Base-by-base conservation (phyloP, 2,797 vertebrate species). In the Catostomus latipinnis region DNA sequence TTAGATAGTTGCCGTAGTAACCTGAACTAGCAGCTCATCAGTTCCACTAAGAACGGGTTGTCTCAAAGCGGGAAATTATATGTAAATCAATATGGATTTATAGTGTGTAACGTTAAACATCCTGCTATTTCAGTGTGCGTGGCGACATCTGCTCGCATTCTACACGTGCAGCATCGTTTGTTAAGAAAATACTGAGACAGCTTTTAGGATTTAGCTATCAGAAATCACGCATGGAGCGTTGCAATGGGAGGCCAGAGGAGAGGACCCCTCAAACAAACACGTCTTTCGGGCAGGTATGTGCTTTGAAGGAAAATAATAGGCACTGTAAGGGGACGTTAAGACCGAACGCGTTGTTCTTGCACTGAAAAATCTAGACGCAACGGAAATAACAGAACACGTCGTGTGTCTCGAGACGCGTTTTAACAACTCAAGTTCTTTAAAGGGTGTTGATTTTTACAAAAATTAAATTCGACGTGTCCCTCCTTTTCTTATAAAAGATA, bases 221-320 rank as follows among this genome's bases (percentile, higher is more conserved):
- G 46, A 56, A 8, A 58, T 50, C 10, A 14, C 34, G 16, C 5
- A 85, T 85, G 84, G 75, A 83, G 11, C 13, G 34, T 0, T 46
- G 43, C 16, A 71, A 8, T 14, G 78, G 56, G 4, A 79, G 6
- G 22, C 63, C 45, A 74, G 79, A 68, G n/a, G 73, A 78, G 13
- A 52, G 8, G 8, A 58, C 57, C 22, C 74, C 49, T 69, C 74
- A 7, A 1, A 14, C 43, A 13, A 74, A 4, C 76, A 74, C 60
- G 66, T 80, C 71, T 79, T 86, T 86, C 66, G 85, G 85, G 2
- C 83, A 85, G 79, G 85, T 83, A 62, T 54, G 76, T 70, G 1
- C 48, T 49, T 72, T 49, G 34, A 34, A 34, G 34, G 4, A 34
- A 34, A 3, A 34, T 34, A 3, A 4, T 34, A 34, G 34, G 34